Conservation (phyloP, 2,797 vertebrate genomes). For the Odontamblyopus rebecca region DNA sequence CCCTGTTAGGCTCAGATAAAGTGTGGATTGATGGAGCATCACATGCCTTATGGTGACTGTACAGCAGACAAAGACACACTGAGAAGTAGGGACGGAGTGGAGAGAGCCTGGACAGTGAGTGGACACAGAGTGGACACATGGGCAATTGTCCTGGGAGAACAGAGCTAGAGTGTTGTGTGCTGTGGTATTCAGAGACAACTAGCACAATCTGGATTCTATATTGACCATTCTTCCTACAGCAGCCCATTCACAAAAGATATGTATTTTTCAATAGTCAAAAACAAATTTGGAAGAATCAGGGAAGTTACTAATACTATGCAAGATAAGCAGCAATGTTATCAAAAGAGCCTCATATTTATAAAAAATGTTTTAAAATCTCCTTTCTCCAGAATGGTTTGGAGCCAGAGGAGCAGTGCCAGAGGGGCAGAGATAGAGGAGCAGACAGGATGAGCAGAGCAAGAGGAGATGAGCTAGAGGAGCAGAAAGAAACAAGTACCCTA, state of each 20-base stretch:
- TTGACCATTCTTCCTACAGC: conserved; percentile 56
- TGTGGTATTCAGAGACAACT: conserved; percentile 61
- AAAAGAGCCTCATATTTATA: too few species aligned
- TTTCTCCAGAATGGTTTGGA: too few species aligned
- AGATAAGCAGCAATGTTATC: too few species aligned
- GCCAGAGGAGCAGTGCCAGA: too few species aligned
- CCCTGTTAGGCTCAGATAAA: conserved; percentile 18
- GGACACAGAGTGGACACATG: conserved; percentile 33
- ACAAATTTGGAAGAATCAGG: neutral
- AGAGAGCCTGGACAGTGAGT: neutral
- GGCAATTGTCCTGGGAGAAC: conserved; percentile 56
- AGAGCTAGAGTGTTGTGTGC: conserved; percentile 72
- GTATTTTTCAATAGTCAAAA: neutral
- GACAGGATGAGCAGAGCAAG: too few species aligned
- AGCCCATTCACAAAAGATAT: conserved; percentile 8
- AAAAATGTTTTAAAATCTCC: too few species aligned
- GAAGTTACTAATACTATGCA: neutral
- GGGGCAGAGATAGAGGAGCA: too few species aligned
- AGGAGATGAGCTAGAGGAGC: too few species aligned
- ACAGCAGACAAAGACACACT: conserved; percentile 70
- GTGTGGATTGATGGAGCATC: conserved; percentile 26
- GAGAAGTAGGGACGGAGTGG: conserved; percentile 53
- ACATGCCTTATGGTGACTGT: conserved; percentile 45
- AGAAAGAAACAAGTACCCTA: too few species aligned
- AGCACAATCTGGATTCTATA: conserved; percentile 73